Evolutionary conservation across 2,113 vertebrate genomes (phyloP).

Genomic region (Gambusia holbrooki): DNA sequence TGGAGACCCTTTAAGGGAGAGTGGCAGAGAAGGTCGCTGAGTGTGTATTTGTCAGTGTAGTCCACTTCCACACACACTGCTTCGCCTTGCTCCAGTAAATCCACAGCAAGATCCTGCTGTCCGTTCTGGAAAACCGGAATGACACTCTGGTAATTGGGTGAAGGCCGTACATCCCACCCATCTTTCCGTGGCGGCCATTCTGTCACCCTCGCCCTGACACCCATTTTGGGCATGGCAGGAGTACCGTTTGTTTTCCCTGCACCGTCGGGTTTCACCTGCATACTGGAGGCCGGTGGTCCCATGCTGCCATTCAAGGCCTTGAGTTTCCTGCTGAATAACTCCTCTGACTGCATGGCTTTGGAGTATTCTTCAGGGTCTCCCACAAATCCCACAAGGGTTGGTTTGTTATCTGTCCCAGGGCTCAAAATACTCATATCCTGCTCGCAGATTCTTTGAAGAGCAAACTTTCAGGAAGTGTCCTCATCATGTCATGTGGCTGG

Average conservation of each 20-base stretch:
- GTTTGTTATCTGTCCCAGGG: constrained; percentile 83
- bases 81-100: constrained; percentile 75
- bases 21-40: constrained; percentile 87
- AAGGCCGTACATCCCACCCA: constrained; percentile 86
- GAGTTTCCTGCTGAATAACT: constrained; percentile 92
- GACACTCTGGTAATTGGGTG: constrained; percentile 84
- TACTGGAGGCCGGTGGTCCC: constrained; percentile 84
- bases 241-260: constrained; percentile 88
- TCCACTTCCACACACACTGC: constrained; percentile 79
- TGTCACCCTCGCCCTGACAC: constrained; percentile 92
- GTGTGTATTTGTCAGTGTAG: constrained; percentile 85
- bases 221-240: constrained; percentile 96
- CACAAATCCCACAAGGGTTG: constrained; percentile 81
- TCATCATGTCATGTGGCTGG: constrained; percentile 77
- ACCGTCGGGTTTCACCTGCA: constrained; percentile 82
- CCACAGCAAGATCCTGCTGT: constrained; percentile 84
- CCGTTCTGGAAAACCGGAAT: constrained; percentile 86
- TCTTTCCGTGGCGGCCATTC: constrained; percentile 97
- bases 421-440: constrained; percentile 89
- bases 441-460: constrained; percentile 64
- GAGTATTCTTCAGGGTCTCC: constrained; percentile 83
- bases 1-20: constrained; percentile 90
- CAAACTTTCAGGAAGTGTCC: constrained; percentile 59
- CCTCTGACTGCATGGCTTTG: constrained; percentile 93
- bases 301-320: constrained; percentile 90